These are phyloP conservation scores for Triops longicaudatus DNA, from an alignment of 1,140 invertebrate genomes.

Conservation along the genomic window DNA sequence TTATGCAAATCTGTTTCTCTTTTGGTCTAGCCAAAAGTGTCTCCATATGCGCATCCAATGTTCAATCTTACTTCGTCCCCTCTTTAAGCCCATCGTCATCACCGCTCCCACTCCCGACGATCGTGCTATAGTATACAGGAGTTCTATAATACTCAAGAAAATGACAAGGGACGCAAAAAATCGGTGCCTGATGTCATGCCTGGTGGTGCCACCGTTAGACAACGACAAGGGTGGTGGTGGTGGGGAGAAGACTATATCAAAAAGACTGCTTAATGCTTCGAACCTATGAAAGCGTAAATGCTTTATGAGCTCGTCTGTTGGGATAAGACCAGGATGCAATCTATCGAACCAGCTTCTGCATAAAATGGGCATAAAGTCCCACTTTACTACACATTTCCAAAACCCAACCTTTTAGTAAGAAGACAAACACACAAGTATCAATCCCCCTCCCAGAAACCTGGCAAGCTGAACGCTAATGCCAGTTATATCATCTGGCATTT, in stretches of 20 bases:
- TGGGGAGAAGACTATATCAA: background rate
- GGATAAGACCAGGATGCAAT: conserved; percentile 2
- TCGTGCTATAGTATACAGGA: background rate
- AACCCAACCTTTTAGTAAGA: background rate
- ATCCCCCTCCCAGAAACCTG: background rate
- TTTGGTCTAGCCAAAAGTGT: conserved; percentile 5
- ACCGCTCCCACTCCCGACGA: background rate
- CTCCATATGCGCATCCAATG: conserved; percentile 9
- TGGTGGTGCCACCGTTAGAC: background rate
- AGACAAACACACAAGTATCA: background rate
- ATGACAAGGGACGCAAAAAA: conserved; percentile 8
- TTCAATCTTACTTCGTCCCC: background rate
- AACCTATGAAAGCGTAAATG: conserved; percentile 12
- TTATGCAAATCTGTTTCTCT: conserved; percentile 8
- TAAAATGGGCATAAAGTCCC: conserved; percentile 7
- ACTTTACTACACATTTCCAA: background rate
- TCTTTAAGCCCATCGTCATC: background rate
- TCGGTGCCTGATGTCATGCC: conserved; percentile 13
- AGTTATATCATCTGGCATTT: background rate
- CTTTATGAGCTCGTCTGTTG: conserved; percentile 8
- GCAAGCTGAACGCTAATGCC: background rate
- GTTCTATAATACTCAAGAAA: background rate
- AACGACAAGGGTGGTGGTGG: background rate
- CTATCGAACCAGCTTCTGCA: conserved; percentile 10
- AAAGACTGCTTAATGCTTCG: conserved; percentile 3